Base-by-base conservation (phyloP, 1,140 invertebrate genomes). In the Charaxes varanes region DNA sequence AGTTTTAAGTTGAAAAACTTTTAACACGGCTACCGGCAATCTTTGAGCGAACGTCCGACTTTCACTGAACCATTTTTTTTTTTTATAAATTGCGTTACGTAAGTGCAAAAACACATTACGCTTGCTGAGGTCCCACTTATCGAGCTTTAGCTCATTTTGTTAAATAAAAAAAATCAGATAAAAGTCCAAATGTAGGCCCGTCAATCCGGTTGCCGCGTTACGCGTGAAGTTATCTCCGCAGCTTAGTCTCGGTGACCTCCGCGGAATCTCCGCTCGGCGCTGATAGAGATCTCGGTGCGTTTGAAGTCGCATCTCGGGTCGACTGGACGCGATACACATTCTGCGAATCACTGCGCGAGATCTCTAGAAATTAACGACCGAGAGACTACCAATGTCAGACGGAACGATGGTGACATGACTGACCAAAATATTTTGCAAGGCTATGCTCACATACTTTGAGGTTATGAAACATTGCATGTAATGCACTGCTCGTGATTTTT, bases 351-450 rank as follows among this genome's bases (percentile, higher is more conserved):
- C 7, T 24, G 13, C 34, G 36, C 47, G 54, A 53, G 47, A 67
- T 67, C 61, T 61, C 32, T 21, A 24, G 41, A 43, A 51, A 66
- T 57, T 62, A 60, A 66, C 60, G 53, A 56, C 36, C 47, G 27
- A 33, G 23, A 54, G 50, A 61, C 41, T 44, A 50, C 32, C 41
- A 48, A 51, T 38, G 53, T 42, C 47, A 34, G 30, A 19, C 27
- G 23, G 30, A 43, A 36, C 12, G 32, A 43, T 36, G 26, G 26
- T 15, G 14, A 44, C 42, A 38, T 22, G 34, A 21, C 21, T 34
- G 43, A 40, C 35, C 36, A 46, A 31, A 46, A 45, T 38, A 24
- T 24, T 27, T 21, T 17, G 28, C 7, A 26, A 14, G 30, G 12
- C 13, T 12, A 11, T 22, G 12, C 33, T 38, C 22, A 27, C 34